phyloP scores from a whole-genome alignment of 2,888 invertebrate species.

The Magallana nippona region DNA sequence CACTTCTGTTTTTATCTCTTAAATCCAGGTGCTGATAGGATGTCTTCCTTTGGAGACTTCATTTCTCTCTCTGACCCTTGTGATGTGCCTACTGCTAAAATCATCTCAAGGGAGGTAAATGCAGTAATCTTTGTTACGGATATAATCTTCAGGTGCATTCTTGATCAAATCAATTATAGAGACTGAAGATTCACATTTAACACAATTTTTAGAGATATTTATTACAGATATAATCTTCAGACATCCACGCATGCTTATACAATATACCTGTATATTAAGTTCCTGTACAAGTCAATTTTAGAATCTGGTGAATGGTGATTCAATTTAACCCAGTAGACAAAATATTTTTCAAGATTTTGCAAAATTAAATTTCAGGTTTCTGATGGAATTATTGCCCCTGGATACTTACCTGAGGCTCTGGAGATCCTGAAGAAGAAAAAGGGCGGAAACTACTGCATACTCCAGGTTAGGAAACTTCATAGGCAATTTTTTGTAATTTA shows the following conservation, averaged over 20 bases:
- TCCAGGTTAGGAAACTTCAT: constrained; percentile 83
- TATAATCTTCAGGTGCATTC: too few relatives aligned
- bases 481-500: background rate
- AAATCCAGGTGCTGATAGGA: constrained; percentile 90
- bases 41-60: constrained; percentile 99
- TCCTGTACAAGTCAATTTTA: too few relatives aligned
- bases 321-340: too few relatives aligned
- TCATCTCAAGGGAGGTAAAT: constrained; percentile 88
- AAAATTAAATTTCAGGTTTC: constrained; percentile 86
- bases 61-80: constrained; percentile 95
- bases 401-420: constrained; percentile 90
- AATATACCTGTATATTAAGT: too few relatives aligned
- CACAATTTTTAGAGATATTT: too few relatives aligned
- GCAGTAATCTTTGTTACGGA: background rate
- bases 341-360: too few relatives aligned
- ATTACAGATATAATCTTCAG: too few relatives aligned
- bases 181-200: too few relatives aligned
- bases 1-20: background rate
- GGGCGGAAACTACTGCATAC: constrained; percentile 92
- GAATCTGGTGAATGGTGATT: too few relatives aligned
- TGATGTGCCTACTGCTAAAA: constrained; percentile 92
- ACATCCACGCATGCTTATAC: too few relatives aligned
- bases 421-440: constrained; percentile 95
- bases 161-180: too few relatives aligned
- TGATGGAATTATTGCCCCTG: constrained; percentile 98